Percentiles rank a stretch among this genome's conserved stretches.
Conservation (phyloP, 2,888 invertebrate species). For the Capitulum mitella region DNA sequence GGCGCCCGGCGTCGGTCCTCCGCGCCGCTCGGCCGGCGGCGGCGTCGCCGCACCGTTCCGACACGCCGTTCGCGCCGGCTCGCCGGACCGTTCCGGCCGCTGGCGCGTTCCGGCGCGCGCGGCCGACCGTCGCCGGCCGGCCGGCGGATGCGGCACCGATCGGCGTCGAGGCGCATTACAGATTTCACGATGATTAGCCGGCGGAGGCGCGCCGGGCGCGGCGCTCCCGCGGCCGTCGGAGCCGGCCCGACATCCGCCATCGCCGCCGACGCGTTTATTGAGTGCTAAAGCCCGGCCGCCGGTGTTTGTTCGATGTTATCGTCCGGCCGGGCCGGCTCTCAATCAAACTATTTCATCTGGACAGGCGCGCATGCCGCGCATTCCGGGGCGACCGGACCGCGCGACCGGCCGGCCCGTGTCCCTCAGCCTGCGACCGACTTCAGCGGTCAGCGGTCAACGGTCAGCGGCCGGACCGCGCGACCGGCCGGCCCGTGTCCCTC, state of each 20-base stretch:
- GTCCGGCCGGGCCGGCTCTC: not conserved
- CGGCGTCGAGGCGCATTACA: not conserved
- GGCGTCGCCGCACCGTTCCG: not conserved
- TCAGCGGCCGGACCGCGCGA: too few relatives aligned
- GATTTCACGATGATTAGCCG: not conserved
- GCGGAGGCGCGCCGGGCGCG: not conserved
- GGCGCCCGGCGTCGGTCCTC: too few relatives aligned
- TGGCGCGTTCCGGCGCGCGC: too few relatives aligned
- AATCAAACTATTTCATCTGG: constrained; percentile 22
- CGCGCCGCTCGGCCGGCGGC: too few relatives aligned
- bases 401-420: not conserved
- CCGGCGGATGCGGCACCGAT: not conserved
- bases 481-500: too few relatives aligned
- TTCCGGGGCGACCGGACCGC: not conserved
- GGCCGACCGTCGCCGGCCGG: too few relatives aligned
- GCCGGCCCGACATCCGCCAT: not conserved
- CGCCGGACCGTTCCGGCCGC: not conserved
- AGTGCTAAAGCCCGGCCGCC: not conserved
- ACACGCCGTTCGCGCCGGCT: not conserved
- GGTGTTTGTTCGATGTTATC: not conserved
- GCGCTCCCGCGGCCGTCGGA: not conserved
- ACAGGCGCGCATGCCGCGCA: not conserved
- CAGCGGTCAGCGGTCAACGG: too few relatives aligned
- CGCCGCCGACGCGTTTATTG: not conserved
- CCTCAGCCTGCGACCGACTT: too few relatives aligned